Evolutionary conservation across 2,888 invertebrate genomes (phyloP), one percentile per base, ranked within the genome.

Genomic region (Stenichneumon culpator): DNA sequence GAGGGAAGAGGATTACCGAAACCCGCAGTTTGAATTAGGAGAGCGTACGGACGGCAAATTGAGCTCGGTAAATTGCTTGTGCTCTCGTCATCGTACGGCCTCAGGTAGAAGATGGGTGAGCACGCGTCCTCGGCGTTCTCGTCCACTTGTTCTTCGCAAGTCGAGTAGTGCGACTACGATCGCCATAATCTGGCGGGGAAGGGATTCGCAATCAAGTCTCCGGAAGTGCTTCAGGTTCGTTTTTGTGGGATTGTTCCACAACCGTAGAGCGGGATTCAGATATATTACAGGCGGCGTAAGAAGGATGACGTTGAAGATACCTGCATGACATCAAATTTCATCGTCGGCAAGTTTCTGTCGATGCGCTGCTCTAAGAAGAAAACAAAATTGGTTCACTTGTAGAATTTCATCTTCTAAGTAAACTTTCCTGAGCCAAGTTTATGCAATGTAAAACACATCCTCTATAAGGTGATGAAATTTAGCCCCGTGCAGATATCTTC

Each of bases 11-110:
- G 57, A 92, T 92, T 92, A 91, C 91, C 92, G 88, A 92, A 92
- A 92, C 92, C 92, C 92, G 87, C 92, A 92, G 92, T 91, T 92
- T 90, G 92, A 92, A 92, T 92, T 92, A 92, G 92, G 91, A 68
- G n/a, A 90, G 90, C 90, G 89, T 89, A 89, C 90, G 90, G 90
- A 90, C 88, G 90, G 82, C 90, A 91, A 92, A 92, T 92, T 91
- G 92, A 90, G 89, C 87, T 88, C 83, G 70, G 91, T 87, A 92
- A 92, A 92, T 92, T 92, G 90, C 92, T 85, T 90, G 47, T 50
- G 75, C 75, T 36, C 86, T 57, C 57, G 84, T 88, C 83, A 74
- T 74, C 73, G 73, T 47, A 87, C 22, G 25, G 84, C 83, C 57
- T 87, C 84, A 52, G 32, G 75, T 65, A 36, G 74, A 74, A 63